Conservation (phyloP, 2,888 invertebrate genomes). For the Iphiclides podalirius region DNA sequence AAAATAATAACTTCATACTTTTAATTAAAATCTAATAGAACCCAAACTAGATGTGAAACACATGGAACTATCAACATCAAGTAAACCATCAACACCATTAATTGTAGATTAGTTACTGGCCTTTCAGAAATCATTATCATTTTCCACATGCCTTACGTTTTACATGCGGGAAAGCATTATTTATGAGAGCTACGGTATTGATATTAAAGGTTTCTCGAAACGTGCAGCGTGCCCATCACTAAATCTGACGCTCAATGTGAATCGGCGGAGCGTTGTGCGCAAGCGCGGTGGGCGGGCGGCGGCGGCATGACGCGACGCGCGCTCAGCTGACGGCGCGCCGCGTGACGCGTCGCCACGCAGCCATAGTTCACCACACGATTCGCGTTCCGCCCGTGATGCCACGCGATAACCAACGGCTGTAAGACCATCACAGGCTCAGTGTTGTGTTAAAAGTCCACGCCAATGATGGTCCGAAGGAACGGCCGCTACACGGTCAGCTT, state of each 20-base stretch:
- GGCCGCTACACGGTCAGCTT: slow-evolving; percentile 77
- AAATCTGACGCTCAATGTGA: slow-evolving; percentile 19
- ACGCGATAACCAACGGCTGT: slow-evolving; percentile 40
- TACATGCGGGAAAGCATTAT: no score
- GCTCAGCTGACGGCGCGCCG: slow-evolving; percentile 66
- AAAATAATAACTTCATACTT: no score
- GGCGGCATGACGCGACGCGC: slow-evolving; percentile 53
- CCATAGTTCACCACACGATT: slow-evolving; percentile 47
- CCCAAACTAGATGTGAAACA: no score
- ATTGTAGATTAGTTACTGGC: no score
- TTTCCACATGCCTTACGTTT: no score
- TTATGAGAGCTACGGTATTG: no score
- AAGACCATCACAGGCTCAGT: slow-evolving; percentile 34
- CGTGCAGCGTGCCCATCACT: slow-evolving; percentile 22
- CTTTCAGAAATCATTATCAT: no score
- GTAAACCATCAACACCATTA: no score
- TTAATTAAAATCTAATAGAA: no score
- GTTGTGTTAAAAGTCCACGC: slow-evolving; percentile 35
- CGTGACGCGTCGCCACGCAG: slow-evolving; percentile 61
- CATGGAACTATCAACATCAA: no score
- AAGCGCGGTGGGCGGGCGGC: slow-evolving; percentile 62
- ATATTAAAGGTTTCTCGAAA: no score
- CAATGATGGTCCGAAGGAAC: slow-evolving; percentile 76
- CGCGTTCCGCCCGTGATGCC: slow-evolving; percentile 29
- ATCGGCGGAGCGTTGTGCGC: slow-evolving; percentile 55